A percentile compares a stretch with the other conserved stretches of the same genome.
phyloP scores from a whole-genome alignment of 2,113 vertebrate genomes.

The Rallus limicola region DNA sequence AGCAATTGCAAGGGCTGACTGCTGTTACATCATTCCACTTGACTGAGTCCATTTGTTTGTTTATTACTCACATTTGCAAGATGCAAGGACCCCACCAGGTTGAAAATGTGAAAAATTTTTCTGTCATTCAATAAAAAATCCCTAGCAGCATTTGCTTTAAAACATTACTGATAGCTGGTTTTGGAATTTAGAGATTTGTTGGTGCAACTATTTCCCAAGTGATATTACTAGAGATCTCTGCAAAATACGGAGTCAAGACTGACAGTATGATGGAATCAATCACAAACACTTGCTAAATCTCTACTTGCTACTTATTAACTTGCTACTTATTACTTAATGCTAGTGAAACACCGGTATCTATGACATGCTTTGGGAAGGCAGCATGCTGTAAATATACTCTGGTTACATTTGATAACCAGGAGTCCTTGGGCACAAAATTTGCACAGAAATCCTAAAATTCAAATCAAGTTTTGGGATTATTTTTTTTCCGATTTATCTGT shows the following conservation, averaged over 20 bases:
- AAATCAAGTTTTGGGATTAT: neutral
- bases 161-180: neutral
- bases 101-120: conserved; percentile 6
- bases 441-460: neutral
- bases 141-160: neutral
- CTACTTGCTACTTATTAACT: neutral
- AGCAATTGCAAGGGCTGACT: neutral
- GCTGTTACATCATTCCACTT: neutral
- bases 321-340: neutral
- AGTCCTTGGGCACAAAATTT: neutral
- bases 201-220: neutral
- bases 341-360: neutral
- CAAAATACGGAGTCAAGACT: neutral
- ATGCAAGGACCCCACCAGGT: neutral
- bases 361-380: neutral
- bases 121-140: neutral
- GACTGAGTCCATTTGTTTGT: neutral
- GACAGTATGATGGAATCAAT: neutral
- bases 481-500: neutral
- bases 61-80: neutral
- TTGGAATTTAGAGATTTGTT: neutral
- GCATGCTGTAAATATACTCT: neutral
- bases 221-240: neutral
- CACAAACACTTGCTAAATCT: neutral
- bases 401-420: neutral